phyloP scores from a whole-genome alignment of 2,113 vertebrate genomes.

The Galbula dea region DNA sequence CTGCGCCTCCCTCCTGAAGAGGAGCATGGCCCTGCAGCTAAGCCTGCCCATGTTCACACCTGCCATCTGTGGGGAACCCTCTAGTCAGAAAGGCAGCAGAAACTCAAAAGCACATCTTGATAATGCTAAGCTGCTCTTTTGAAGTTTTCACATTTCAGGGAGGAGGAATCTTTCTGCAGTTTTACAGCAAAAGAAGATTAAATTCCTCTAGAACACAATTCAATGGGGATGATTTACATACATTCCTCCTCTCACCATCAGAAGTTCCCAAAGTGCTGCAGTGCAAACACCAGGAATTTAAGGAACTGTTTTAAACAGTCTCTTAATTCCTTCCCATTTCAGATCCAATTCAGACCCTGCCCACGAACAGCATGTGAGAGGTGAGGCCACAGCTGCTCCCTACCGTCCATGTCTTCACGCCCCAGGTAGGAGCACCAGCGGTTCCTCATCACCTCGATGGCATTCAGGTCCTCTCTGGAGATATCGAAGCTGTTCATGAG shows the following conservation, averaged over 20 bases:
- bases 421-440: slow-evolving; percentile 93
- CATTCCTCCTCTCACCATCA: background rate
- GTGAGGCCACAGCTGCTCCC: background rate
- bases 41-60: background rate
- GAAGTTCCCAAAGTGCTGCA: background rate
- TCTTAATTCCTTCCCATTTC: no score
- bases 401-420: slow-evolving; percentile 88
- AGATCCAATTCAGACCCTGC: background rate
- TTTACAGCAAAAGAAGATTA: background rate
- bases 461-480: slow-evolving; percentile 85
- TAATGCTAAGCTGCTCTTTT: background rate
- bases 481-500: slow-evolving; percentile 81
- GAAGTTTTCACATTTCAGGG: background rate
- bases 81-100: rapidly evolving
- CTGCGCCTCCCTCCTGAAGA: background rate
- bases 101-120: background rate
- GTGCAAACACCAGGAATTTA: background rate
- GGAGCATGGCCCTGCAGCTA: rapidly evolving
- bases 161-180: background rate
- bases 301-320: background rate
- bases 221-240: background rate
- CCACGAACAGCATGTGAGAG: background rate
- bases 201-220: background rate
- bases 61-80: background rate
- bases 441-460: slow-evolving; percentile 87